A percentile compares a stretch with the other conserved stretches of the same genome.
Conservation (phyloP, 2,797 vertebrate genomes). For the Tapirus indicus region DNA sequence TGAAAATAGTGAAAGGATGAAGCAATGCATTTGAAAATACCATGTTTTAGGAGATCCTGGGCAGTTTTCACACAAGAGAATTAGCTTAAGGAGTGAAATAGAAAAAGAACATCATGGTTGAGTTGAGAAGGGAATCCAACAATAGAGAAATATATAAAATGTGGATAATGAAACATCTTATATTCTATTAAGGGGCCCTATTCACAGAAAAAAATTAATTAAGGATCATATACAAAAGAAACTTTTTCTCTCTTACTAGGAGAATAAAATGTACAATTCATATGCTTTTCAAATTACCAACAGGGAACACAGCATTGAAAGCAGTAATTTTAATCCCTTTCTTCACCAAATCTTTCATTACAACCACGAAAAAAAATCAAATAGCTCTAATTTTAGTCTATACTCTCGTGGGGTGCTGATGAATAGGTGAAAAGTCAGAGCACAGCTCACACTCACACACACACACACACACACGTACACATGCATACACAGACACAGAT, state of each 20-base stretch:
- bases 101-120: background rate
- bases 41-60: background rate
- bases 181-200: background rate
- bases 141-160: constrained; percentile 37
- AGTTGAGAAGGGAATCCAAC: background rate
- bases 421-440: background rate
- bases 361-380: constrained; percentile 43
- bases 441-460: background rate
- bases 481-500: background rate
- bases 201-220: constrained; percentile 46
- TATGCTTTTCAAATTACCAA: constrained; percentile 70
- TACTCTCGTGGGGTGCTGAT: background rate
- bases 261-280: constrained; percentile 46
- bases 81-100: background rate
- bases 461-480: accelerated
- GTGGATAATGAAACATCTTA: background rate
- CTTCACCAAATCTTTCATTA: constrained; percentile 71
- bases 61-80: background rate
- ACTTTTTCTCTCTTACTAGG: constrained; percentile 1
- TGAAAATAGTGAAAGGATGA: background rate
- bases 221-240: constrained; percentile 59
- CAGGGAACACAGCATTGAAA: constrained; percentile 43
- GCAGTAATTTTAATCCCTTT: constrained; percentile 56
- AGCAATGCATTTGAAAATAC: background rate
- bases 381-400: constrained; percentile 51